These are phyloP conservation scores for Phoronis australis DNA, from an alignment of 2,888 invertebrate genomes.

Conservation along the genomic window DNA sequence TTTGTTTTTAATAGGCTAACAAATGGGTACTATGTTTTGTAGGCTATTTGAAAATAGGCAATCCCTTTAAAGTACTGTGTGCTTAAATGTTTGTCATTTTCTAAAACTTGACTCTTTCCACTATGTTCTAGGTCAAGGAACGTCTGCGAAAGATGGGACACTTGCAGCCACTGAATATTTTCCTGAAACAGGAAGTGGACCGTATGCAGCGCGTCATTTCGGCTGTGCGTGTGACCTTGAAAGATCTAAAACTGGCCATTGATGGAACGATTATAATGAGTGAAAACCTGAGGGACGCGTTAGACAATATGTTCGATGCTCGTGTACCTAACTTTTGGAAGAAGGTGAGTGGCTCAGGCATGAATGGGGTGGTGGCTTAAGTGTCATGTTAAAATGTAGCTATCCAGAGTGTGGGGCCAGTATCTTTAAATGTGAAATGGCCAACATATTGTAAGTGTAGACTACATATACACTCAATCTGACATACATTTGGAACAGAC, in stretches of 20 bases:
- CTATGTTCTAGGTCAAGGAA: slow-evolving; percentile 61
- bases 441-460: too few species aligned
- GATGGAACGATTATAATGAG: slow-evolving; percentile 98
- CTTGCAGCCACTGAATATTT: slow-evolving; percentile 91
- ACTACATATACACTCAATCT: too few species aligned
- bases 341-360: slow-evolving; percentile 60
- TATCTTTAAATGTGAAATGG: too few species aligned
- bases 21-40: too few species aligned
- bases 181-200: slow-evolving; percentile 69
- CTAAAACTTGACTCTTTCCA: not conserved
- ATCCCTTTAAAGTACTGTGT: not conserved
- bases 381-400: too few species aligned
- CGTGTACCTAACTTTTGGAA: slow-evolving; percentile 87
- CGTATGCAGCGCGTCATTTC: slow-evolving; percentile 83
- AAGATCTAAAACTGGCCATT: slow-evolving; percentile 87
- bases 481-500: too few species aligned
- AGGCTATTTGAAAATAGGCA: too few species aligned
- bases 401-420: too few species aligned
- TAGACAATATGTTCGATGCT: slow-evolving; percentile 96
- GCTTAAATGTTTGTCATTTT: not conserved
- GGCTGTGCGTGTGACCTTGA: slow-evolving; percentile 71
- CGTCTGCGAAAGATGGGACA: slow-evolving; percentile 86
- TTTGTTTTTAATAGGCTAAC: too few species aligned
- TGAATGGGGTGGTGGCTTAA: too few species aligned
- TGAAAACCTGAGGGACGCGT: slow-evolving; percentile 75